Evolutionary conservation across 2,888 invertebrate species (phyloP).

Genomic region (Drosophila leonis): DNA sequence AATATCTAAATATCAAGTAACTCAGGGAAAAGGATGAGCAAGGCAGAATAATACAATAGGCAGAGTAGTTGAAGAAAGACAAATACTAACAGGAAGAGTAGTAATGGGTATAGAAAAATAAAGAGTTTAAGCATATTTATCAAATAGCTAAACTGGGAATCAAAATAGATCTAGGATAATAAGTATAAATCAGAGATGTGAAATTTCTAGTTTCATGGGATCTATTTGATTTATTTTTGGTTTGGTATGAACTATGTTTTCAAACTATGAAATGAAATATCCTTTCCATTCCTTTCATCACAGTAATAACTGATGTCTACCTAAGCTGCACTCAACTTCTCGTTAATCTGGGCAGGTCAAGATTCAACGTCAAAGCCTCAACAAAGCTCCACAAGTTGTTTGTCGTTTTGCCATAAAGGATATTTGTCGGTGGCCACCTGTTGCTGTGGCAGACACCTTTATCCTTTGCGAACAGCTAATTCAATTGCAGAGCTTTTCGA

Average conservation of each 20-base stretch:
- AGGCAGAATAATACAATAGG: background rate
- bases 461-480: background rate
- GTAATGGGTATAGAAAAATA: too few species aligned
- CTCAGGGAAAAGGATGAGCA: background rate
- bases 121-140: too few species aligned
- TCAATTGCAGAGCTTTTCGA: constrained; percentile 33
- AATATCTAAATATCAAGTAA: background rate
- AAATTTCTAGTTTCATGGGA: too few species aligned
- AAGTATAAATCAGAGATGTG: too few species aligned
- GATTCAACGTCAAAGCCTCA: background rate
- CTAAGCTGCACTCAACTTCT: background rate
- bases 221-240: background rate
- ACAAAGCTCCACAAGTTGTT: constrained; percentile 27
- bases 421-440: constrained; percentile 48
- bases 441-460: constrained; percentile 32
- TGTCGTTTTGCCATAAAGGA: constrained; percentile 51
- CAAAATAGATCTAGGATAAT: too few species aligned
- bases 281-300: background rate
- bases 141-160: too few species aligned
- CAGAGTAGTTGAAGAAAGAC: background rate
- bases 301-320: background rate
- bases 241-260: background rate
- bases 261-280: too few species aligned
- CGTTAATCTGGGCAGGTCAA: background rate
- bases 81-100: background rate